Conservation (phyloP, 35 echinoderm and acorn worm species). For the Holothuria glaberrima region DNA sequence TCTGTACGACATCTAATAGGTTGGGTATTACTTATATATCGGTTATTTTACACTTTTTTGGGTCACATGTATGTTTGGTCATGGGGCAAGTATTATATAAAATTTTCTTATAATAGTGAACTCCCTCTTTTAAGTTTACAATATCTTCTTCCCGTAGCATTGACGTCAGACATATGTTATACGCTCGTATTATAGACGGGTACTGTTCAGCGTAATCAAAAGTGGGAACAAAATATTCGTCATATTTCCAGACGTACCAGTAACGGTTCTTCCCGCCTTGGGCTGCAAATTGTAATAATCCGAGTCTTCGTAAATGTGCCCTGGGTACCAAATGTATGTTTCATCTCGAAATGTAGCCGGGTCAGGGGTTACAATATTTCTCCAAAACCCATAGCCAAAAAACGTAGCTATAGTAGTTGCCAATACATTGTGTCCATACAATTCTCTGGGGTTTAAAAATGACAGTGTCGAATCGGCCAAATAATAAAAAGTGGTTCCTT, state of each 20-base stretch:
- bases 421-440: background rate
- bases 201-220: background rate
- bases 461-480: background rate
- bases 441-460: background rate
- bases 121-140: background rate
- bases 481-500: background rate
- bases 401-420: background rate
- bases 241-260: background rate
- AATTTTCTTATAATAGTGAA: background rate
- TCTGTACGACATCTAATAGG: background rate
- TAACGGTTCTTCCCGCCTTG: background rate
- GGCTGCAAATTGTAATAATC: conserved; percentile 9
- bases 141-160: background rate
- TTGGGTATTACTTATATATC: background rate
- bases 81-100: background rate
- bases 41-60: background rate
- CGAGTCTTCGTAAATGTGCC: background rate
- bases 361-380: background rate
- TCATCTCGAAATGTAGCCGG: background rate
- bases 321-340: background rate
- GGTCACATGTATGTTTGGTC: background rate
- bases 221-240: background rate
- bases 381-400: background rate
- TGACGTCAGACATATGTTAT: background rate
- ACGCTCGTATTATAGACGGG: background rate